Evolutionary conservation across 1,140 invertebrate species (phyloP).

Genomic region (Diorhabda carinulata): DNA sequence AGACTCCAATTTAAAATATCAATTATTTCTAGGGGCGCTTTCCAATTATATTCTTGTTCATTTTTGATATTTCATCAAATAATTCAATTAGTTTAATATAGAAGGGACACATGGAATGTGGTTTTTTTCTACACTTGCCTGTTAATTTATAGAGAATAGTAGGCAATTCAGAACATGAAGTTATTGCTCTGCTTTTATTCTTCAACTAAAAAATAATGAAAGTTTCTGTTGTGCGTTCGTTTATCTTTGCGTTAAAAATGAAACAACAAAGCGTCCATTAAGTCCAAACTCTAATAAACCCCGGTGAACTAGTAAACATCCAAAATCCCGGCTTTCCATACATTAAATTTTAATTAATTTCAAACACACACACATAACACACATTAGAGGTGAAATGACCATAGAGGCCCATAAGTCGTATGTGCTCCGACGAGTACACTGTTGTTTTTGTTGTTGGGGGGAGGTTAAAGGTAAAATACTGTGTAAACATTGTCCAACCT

Average conservation of each 20-base stretch:
- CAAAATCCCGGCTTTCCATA: slow-evolving; percentile 20
- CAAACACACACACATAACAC: slow-evolving; percentile 21
- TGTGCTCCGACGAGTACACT: slow-evolving; percentile 11
- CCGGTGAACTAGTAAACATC: slow-evolving; percentile 13
- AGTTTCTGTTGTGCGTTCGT: no score
- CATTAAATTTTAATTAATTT: slow-evolving; percentile 25
- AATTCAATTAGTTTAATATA: no score
- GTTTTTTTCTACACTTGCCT: no score
- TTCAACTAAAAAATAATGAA: no score
- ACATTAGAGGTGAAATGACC: slow-evolving; percentile 21
- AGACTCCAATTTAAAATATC: no score
- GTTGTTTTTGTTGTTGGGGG: slow-evolving; percentile 28
- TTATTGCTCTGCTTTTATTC: no score
- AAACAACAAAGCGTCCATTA: neutral
- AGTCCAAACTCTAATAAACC: slow-evolving; percentile 16
- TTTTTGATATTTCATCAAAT: no score
- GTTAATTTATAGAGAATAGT: no score
- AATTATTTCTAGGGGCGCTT: no score
- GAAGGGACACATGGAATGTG: no score
- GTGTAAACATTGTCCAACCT: slow-evolving; percentile 30
- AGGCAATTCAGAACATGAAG: no score
- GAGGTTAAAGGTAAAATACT: slow-evolving; percentile 26
- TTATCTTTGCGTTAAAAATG: neutral
- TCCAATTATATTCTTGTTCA: no score
- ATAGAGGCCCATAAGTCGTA: slow-evolving; percentile 18